These are phyloP conservation scores for Diuraphis noxia DNA, from an alignment of 1,140 invertebrate genomes.

Conservation along the genomic window DNA sequence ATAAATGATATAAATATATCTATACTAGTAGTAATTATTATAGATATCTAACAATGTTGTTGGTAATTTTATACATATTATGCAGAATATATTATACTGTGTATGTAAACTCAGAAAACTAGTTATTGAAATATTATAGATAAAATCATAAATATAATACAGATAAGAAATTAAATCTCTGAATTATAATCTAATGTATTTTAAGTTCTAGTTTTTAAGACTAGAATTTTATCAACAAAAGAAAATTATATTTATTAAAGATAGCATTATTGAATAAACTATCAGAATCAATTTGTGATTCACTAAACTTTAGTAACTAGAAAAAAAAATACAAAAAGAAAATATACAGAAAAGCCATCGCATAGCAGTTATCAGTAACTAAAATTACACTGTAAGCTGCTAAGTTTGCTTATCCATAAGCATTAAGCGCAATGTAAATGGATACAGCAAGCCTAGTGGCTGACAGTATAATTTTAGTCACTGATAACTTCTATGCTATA, in stretches of 20 bases:
- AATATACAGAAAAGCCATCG: no score
- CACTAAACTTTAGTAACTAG: neutral
- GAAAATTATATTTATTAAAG: neutral
- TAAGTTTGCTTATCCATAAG: no score
- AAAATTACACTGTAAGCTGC: no score
- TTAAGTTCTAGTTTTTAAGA: slow-evolving; percentile 9
- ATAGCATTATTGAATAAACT: neutral
- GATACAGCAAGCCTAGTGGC: no score
- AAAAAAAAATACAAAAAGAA: no score
- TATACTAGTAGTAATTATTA: neutral
- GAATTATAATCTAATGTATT: neutral
- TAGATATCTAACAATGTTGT: neutral
- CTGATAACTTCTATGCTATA: no score
- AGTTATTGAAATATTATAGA: neutral
- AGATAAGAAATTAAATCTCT: neutral
- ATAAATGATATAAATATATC: neutral
- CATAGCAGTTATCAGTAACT: no score
- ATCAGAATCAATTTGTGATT: neutral
- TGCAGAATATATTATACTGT: neutral
- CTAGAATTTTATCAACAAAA: neutral
- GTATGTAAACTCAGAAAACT: neutral
- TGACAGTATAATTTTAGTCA: no score
- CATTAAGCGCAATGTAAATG: no score
- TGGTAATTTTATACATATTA: neutral
- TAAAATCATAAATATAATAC: neutral